Evolutionary conservation across 2,888 invertebrate genomes (phyloP), one percentile per base, ranked within the genome.

Genomic region (Drosophila falleni): DNA sequence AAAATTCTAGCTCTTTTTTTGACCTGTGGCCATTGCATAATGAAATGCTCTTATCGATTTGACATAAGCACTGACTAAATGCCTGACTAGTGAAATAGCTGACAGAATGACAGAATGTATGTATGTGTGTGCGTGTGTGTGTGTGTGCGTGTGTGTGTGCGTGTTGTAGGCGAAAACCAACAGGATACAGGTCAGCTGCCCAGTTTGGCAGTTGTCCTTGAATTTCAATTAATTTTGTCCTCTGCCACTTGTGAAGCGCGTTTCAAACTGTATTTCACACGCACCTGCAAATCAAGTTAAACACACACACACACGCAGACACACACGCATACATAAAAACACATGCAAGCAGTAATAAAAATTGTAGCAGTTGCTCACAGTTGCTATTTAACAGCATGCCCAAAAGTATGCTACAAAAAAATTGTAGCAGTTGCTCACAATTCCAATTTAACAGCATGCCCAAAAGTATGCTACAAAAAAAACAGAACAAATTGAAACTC

Each of bases 21-120:
- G 77, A 69, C 73, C 74, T 78, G 74, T 69, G 69, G 61, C 70
- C 73, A 80, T 82, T 82, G 82, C 81, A 81, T 81, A 81, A 81
- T 80, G 66, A 16, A 29, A 42, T 37, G 13, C 41, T 33, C 75
- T 23, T 71, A 78, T 72, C 79, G 77, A 77, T 75, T 78, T 61
- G 72, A 58, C 62, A 60, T 78, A 61, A 67, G 55, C 54, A 61
- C 46, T 46, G 62, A 54, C 53, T 54, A 44, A 62, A 51, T 54
- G 54, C 39, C 62, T 19, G 37, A 53, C 51, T 58, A 29, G 1
- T 15, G 10, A 16, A 16, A 35, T 39, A n/a, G 46, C 19, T 53
- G 53, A 15, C n/a, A 10, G 49, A 35, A 26, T 53, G 29, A 19
- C n/a, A n/a, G n/a, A n/a, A n/a, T n/a, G 33, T 44, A 42, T 39